Evolutionary conservation across 1,140 invertebrate species (phyloP), one percentile per base, ranked within the genome.

Genomic region (Apis cerana): DNA sequence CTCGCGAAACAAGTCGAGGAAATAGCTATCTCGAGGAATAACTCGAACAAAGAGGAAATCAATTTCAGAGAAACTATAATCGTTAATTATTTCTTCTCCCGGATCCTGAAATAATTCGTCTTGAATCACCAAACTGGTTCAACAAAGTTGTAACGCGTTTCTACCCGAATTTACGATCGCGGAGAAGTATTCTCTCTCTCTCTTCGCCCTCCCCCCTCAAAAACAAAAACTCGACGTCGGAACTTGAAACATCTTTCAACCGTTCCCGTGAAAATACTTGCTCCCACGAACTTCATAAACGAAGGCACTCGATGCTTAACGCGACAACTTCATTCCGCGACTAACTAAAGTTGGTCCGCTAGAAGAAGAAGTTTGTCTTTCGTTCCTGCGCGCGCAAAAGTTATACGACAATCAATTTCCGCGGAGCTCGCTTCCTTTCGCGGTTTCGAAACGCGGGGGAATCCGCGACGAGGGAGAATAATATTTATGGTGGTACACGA

Each of bases 401-500:
- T 83, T 70, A 7, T 43, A 65, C 69, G 70, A 75, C 84, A 87
- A 88, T 88, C 86, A 86, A 88, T 88, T 88, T 85, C 82, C 85
- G 81, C 75, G 74, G 58, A 59, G 54, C n/a, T 61, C 61, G 61
- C 84, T 61, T 75, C 68, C 17, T 61, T 78, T 58, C 84, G 61
- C 72, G 61, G 72, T 61, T 62, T 65, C 79, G 64, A 81, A 68
- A 68, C 67, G 75, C 59, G 59, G 58, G 19, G 43, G 52, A n/a
- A n/a, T n/a, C n/a, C n/a, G 56, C 59, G 75, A 15, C 75, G 67
- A 68, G 81, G 68, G 50, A 76, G 83, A 65, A 68, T 74, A 82
- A 84, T 91, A 91, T 91, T 91, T 91, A 90, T 87, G 89, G 78
- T 85, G 71, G 80, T 64, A 70, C 87, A 88, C 83, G 86, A 88